Percentiles rank a stretch among this genome's conserved stretches.
These are phyloP conservation scores for Gorilla gorilla DNA, from an alignment of 2,113 vertebrate species.

Conservation along the genomic window DNA sequence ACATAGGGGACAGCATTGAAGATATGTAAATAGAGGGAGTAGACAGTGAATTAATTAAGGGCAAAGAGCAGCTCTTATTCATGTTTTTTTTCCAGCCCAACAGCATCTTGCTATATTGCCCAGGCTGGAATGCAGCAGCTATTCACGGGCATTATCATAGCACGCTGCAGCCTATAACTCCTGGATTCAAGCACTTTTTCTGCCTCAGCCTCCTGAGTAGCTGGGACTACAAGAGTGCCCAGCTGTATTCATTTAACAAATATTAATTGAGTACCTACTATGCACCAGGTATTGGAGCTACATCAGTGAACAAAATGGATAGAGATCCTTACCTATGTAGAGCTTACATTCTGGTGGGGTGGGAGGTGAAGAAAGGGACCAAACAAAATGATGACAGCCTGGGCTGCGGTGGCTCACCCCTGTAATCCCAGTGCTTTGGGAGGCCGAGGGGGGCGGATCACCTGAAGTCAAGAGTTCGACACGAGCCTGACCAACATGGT, in stretches of 20 bases:
- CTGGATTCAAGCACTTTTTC: not conserved
- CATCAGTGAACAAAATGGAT: not conserved
- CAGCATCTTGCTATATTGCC: not conserved
- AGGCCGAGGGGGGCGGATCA: not conserved
- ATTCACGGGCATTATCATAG: not conserved
- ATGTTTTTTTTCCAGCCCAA: not conserved
- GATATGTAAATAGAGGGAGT: not conserved
- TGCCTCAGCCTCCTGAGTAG: not conserved
- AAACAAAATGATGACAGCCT: not conserved
- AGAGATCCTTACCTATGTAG: not conserved
- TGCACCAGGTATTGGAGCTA: not conserved
- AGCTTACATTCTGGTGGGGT: not conserved
- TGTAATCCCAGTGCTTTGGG: not conserved
- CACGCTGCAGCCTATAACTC: not conserved
- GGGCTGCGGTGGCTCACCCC: not conserved
- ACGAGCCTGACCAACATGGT: too few relatives aligned
- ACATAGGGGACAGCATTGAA: not conserved
- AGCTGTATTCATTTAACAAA: not conserved
- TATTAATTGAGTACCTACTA: not conserved
- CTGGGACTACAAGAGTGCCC: not conserved
- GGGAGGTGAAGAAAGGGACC: not conserved
- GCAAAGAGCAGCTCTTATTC: not conserved
- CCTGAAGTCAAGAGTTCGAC: not conserved
- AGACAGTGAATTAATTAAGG: not conserved
- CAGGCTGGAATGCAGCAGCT: not conserved